Percentiles rank a stretch among this genome's conserved stretches.
phyloP scores from a whole-genome alignment of 1,140 invertebrate genomes.

The Asbolus verrucosus region DNA sequence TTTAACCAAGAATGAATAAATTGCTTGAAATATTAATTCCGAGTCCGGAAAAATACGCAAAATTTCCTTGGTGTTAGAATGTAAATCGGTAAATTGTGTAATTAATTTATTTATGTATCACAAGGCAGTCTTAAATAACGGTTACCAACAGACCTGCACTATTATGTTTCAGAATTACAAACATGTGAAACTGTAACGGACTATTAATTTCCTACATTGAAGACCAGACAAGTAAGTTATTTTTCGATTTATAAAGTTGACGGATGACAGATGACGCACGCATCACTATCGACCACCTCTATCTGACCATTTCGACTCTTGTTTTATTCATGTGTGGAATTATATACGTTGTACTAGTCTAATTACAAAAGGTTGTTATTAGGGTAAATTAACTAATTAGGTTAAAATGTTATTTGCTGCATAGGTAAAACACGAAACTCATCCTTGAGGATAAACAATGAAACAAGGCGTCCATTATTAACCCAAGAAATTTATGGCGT shows the following conservation, averaged over 20 bases:
- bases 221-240: background rate
- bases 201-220: constrained; percentile 5
- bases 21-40: constrained; percentile 27
- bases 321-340: constrained; percentile 15
- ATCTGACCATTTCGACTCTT: constrained; percentile 4
- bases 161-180: constrained; percentile 26
- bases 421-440: background rate
- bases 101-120: constrained; percentile 31
- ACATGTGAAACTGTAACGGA: constrained; percentile 28
- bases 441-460: constrained; percentile 19
- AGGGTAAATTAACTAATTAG: constrained; percentile 27
- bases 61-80: background rate
- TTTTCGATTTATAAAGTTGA: constrained; percentile 16
- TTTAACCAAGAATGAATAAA: constrained; percentile 21
- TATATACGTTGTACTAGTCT: constrained; percentile 19
- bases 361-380: constrained; percentile 30
- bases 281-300: background rate
- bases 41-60: constrained; percentile 6
- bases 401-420: constrained; percentile 14
- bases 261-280: background rate
- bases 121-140: constrained; percentile 35
- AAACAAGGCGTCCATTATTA: constrained; percentile 9
- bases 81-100: constrained; percentile 7
- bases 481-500: constrained; percentile 20
- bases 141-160: constrained; percentile 23